Percentiles rank a stretch among this genome's conserved stretches.
Evolutionary conservation across 2,888 invertebrate genomes (phyloP).

Genomic region (Yponomeuta cagnagella): DNA sequence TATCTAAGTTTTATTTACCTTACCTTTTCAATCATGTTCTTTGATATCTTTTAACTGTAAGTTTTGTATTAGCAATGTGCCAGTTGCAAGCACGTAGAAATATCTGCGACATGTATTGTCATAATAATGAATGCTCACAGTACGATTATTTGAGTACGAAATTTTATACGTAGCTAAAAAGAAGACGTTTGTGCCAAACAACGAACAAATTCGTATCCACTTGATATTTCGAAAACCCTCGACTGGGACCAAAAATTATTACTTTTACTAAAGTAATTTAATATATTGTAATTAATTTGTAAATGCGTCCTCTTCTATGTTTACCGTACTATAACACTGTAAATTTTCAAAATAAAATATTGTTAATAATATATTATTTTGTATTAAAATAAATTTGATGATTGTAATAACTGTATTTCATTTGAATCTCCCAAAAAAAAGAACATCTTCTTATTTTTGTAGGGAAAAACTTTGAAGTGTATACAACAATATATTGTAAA

Average conservation of each 20-base stretch:
- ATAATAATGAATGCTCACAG: constrained; percentile 10
- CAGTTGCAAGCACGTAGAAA: constrained; percentile 5
- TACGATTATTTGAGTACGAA: neutral
- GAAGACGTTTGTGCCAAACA: constrained; percentile 11
- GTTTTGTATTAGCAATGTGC: constrained; percentile 1
- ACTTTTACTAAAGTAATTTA: neutral
- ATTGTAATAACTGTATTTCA: constrained; percentile 10
- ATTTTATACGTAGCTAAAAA: neutral
- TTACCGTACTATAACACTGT: neutral
- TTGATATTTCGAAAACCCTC: neutral
- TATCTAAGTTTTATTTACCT: neutral
- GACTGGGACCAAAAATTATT: constrained; percentile 6
- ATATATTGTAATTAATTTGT: constrained; percentile 6
- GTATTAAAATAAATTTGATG: constrained; percentile 13
- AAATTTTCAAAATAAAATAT: constrained; percentile 12
- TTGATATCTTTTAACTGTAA: neutral
- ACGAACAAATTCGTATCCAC: neutral
- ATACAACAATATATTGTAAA: no score
- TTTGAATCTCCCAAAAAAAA: neutral
- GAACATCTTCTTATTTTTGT: neutral
- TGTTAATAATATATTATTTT: constrained; percentile 13
- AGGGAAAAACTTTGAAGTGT: neutral
- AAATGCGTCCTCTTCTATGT: constrained; percentile 1
- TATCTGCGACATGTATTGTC: neutral
- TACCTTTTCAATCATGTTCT: neutral